Percentiles rank a stretch among this genome's conserved stretches.
Evolutionary conservation across 2,113 vertebrate species (phyloP).

Genomic region (Sclerurus mexicanus): DNA sequence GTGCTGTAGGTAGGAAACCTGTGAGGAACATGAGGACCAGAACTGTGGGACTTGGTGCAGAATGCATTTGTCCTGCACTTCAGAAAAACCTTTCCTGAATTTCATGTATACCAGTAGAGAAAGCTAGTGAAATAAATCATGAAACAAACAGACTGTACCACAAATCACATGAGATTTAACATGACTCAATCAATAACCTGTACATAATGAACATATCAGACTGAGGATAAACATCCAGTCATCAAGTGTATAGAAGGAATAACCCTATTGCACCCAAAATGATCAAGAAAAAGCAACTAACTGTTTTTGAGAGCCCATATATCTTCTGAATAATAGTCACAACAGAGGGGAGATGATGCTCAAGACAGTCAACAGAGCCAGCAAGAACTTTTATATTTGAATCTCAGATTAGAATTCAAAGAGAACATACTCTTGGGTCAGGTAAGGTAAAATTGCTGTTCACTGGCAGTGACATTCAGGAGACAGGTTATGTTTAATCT

Average conservation of each 20-base stretch:
- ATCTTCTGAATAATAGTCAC: background rate
- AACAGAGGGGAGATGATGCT: background rate
- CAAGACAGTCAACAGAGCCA: background rate
- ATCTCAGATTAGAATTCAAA: background rate
- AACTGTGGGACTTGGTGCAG: background rate
- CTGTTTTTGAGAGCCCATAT: background rate
- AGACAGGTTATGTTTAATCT: slow-evolving; percentile 7
- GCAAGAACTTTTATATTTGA: background rate
- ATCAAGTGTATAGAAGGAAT: background rate
- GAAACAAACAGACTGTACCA: background rate
- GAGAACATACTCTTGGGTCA: background rate
- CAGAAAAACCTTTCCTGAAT: background rate
- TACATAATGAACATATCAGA: background rate
- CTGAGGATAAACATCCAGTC: background rate
- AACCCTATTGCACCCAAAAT: background rate
- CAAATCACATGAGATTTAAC: background rate
- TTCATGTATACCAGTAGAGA: too few relatives aligned
- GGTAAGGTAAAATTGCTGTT: background rate
- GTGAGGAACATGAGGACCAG: background rate
- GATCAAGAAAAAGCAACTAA: background rate
- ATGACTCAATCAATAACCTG: background rate
- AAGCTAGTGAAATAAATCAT: background rate
- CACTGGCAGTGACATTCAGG: slow-evolving; percentile 12
- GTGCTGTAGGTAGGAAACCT: background rate
- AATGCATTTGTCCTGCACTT: background rate